These are phyloP conservation scores for Babyrousa celebensis DNA, from an alignment of 2,797 vertebrate species.

Conservation along the genomic window DNA sequence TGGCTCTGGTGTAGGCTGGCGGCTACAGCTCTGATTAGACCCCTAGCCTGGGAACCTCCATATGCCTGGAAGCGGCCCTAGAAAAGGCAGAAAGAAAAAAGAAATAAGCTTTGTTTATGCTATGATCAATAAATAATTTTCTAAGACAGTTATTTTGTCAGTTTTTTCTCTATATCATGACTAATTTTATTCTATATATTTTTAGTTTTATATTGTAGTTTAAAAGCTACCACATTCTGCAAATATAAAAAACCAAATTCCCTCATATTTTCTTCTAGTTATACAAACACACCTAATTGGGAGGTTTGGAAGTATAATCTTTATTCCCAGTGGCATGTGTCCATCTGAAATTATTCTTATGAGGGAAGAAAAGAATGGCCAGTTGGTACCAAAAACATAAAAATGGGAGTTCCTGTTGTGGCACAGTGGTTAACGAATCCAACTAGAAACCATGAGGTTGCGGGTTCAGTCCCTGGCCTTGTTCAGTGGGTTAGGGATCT, in stretches of 20 bases:
- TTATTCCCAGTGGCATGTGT: not conserved
- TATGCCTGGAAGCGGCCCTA: too few species aligned
- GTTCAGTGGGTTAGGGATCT: too few species aligned
- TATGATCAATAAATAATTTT: not conserved
- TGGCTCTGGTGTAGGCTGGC: too few species aligned
- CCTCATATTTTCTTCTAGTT: not conserved
- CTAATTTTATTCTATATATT: not conserved
- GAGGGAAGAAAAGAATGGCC: not conserved
- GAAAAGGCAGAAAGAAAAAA: too few species aligned
- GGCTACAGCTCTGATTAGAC: too few species aligned
- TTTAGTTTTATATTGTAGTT: not conserved
- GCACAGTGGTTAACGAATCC: too few species aligned
- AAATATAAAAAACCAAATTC: not conserved
- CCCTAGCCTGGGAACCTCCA: too few species aligned
- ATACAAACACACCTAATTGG: rapidly evolving
- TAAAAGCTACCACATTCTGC: not conserved
- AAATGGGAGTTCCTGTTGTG: not conserved
- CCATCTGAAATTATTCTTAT: not conserved
- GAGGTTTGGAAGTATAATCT: not conserved
- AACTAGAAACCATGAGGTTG: too few species aligned
- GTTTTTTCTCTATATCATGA: not conserved
- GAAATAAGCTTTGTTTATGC: not conserved
- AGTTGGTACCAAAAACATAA: not conserved
- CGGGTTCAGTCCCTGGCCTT: too few species aligned
- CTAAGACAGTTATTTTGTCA: not conserved